Evolutionary conservation across 2,113 vertebrate species (phyloP).

Genomic region (Seriola rivoliana): DNA sequence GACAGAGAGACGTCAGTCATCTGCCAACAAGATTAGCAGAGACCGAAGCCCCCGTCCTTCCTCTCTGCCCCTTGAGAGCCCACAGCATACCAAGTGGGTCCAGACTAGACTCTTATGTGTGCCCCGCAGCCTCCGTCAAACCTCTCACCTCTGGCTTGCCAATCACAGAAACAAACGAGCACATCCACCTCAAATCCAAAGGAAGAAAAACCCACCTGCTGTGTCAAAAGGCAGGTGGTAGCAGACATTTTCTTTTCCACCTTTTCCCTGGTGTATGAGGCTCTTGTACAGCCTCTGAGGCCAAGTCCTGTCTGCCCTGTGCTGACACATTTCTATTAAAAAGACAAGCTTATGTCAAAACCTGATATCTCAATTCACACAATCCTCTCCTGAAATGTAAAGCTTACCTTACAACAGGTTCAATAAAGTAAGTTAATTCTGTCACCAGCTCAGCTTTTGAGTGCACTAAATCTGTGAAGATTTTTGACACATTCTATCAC

Average conservation of each 20-base stretch:
- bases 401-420: not conserved
- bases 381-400: not conserved
- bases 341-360: not conserved
- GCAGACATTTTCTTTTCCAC: conserved; percentile 41
- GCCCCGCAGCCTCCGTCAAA: conserved; percentile 57
- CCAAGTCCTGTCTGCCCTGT: conserved; percentile 2
- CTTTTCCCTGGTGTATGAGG: conserved; percentile 23
- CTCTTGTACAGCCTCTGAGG: conserved; percentile 33
- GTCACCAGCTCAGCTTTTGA: not conserved
- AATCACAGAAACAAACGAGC: conserved; percentile 57
- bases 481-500: not conserved
- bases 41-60: conserved; percentile 65
- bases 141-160: conserved; percentile 67
- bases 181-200: conserved; percentile 33
- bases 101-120: conserved; percentile 41
- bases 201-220: conserved; percentile 55
- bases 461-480: not conserved
- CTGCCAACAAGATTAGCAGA: conserved; percentile 78
- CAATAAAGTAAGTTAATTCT: not conserved
- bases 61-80: conserved; percentile 70
- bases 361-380: not conserved
- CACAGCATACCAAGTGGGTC: conserved; percentile 72
- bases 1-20: conserved; percentile 84
- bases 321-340: conserved; percentile 26
- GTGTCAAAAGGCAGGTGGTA: conserved; percentile 57